These are phyloP conservation scores for Dasypogon diadema DNA, from an alignment of 2,888 invertebrate genomes.

Conservation along the genomic window DNA sequence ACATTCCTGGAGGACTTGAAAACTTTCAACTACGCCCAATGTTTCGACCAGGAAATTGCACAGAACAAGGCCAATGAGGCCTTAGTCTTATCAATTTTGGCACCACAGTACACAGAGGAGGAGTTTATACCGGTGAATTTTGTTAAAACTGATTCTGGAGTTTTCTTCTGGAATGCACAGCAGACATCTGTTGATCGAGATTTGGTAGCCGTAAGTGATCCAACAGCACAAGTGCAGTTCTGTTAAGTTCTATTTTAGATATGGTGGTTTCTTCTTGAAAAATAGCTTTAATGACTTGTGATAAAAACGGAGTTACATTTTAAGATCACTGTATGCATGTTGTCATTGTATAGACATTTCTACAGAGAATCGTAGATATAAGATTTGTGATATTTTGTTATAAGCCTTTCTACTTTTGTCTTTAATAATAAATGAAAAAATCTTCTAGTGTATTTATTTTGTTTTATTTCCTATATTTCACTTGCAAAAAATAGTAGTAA, in stretches of 20 bases:
- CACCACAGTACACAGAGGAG: background rate
- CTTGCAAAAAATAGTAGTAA: no score
- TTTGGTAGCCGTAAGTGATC: background rate
- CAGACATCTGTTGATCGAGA: background rate
- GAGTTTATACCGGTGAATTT: background rate
- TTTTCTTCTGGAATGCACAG: constrained; percentile 13
- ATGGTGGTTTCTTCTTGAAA: background rate
- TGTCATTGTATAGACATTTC: no score
- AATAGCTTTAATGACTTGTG: constrained; percentile 1
- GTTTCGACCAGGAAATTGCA: constrained; percentile 61
- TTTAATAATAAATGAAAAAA: no score
- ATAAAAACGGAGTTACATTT: background rate
- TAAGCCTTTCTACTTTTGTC: no score
- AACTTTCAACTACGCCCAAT: background rate
- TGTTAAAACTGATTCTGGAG: constrained; percentile 4
- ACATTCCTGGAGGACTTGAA: background rate
- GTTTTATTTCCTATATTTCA: no score
- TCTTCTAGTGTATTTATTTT: no score
- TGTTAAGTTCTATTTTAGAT: background rate
- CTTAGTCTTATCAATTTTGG: constrained; percentile 46
- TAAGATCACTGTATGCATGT: no score
- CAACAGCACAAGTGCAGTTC: background rate
- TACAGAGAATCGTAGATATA: no score
- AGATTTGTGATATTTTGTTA: no score
- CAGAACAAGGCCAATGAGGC: constrained; percentile 66